phyloP scores from a whole-genome alignment of 1,140 invertebrate genomes.

The Pteromalus puparum region DNA sequence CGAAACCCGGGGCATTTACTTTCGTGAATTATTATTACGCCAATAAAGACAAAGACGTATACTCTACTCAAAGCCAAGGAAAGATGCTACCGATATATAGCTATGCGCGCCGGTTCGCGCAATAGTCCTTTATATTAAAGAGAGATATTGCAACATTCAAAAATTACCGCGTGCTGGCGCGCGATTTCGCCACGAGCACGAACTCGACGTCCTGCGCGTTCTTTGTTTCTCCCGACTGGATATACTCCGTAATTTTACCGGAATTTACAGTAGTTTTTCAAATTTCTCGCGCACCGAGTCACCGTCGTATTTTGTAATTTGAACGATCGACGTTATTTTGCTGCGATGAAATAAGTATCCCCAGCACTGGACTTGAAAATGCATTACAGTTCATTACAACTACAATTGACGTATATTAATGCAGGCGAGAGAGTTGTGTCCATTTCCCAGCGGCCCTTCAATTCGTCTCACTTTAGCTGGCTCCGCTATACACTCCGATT shows the following conservation, averaged over 20 bases:
- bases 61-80: no score
- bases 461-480: background rate
- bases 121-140: background rate
- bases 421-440: background rate
- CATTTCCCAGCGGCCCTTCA: background rate
- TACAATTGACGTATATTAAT: background rate
- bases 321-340: no score
- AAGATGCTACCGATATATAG: background rate
- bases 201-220: background rate
- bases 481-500: background rate
- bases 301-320: no score
- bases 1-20: no score
- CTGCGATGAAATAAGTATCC: no score
- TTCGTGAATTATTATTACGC: no score
- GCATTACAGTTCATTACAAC: background rate
- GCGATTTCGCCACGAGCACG: background rate
- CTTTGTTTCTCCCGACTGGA: background rate
- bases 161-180: background rate
- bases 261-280: background rate
- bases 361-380: background rate
- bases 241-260: background rate
- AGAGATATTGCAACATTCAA: conserved; percentile 8
- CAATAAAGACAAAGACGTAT: no score
- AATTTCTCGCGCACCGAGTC: no score
- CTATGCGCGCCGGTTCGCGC: background rate